Conservation (phyloP, 2,888 invertebrate genomes). For the Anthophora plumipes region DNA sequence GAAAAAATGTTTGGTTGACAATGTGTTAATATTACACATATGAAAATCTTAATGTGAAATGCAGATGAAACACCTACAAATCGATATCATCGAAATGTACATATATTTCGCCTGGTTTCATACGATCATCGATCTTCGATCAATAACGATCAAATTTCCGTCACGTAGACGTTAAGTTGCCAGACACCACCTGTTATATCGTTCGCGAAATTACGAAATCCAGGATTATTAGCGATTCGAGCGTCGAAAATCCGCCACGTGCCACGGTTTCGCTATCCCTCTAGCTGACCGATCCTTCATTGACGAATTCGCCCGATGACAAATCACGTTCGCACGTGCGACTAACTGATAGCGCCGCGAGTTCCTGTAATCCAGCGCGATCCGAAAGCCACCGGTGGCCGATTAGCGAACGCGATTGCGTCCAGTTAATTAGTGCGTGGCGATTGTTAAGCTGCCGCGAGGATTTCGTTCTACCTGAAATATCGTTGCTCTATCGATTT, state of each 20-base stretch:
- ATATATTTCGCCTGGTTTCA: not conserved
- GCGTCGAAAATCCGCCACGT: constrained; percentile 50
- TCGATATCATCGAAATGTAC: too few relatives aligned
- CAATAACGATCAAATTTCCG: constrained; percentile 6
- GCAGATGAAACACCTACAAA: too few relatives aligned
- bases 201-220: constrained; percentile 52
- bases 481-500: constrained; percentile 9
- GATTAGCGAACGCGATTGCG: constrained; percentile 44
- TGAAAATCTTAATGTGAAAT: too few relatives aligned
- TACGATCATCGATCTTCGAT: constrained; percentile 7
- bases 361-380: constrained; percentile 40
- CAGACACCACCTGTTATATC: constrained; percentile 61
- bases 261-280: constrained; percentile 35
- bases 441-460: constrained; percentile 12
- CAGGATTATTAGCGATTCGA: constrained; percentile 50
- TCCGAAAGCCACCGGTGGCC: constrained; percentile 26
- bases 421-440: constrained; percentile 39
- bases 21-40: too few relatives aligned
- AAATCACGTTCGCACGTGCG: constrained; percentile 42
- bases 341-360: constrained; percentile 45
- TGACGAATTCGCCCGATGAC: constrained; percentile 49
- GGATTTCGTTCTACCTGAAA: constrained; percentile 9
- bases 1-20: too few relatives aligned
- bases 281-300: constrained; percentile 25
- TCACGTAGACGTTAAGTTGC: not conserved